Conservation (phyloP, 2,113 vertebrate species). For the Laticauda colubrina region DNA sequence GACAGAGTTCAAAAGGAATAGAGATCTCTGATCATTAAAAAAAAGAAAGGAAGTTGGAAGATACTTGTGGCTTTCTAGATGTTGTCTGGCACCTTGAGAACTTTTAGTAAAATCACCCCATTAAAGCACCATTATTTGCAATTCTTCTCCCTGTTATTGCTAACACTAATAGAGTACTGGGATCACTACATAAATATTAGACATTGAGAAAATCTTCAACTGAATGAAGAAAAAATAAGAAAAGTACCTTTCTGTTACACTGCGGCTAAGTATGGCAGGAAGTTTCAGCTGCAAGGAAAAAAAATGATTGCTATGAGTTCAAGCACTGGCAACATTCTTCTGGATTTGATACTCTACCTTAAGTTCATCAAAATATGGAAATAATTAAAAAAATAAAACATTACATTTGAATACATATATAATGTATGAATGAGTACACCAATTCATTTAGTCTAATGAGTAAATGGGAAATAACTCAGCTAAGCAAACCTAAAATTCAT, state of each 20-base stretch:
- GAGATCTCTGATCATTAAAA: neutral
- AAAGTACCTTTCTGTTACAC: slow-evolving; percentile 80
- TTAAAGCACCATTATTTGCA: neutral
- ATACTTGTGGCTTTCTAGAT: neutral
- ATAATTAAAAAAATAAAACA: neutral
- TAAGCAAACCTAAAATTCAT: neutral
- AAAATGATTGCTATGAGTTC: slow-evolving; percentile 5
- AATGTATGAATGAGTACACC: neutral
- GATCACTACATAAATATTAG: neutral
- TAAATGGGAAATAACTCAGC: neutral
- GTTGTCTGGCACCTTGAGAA: neutral
- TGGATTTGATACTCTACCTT: neutral
- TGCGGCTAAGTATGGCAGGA: slow-evolving; percentile 74
- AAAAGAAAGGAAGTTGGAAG: neutral
- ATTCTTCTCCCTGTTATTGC: neutral
- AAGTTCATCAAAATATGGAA: neutral
- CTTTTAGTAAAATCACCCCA: neutral
- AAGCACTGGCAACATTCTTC: neutral
- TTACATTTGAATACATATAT: neutral
- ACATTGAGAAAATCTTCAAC: neutral
- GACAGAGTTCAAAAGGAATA: neutral
- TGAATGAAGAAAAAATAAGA: slow-evolving; percentile 13
- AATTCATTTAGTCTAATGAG: neutral
- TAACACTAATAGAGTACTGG: neutral
- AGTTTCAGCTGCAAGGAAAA: slow-evolving; percentile 79